A percentile compares a stretch with the other conserved stretches of the same genome.
Conservation (phyloP, 30 jellyfish, hydroid and myxozoan species). For the Turritopsis dohrnii region DNA sequence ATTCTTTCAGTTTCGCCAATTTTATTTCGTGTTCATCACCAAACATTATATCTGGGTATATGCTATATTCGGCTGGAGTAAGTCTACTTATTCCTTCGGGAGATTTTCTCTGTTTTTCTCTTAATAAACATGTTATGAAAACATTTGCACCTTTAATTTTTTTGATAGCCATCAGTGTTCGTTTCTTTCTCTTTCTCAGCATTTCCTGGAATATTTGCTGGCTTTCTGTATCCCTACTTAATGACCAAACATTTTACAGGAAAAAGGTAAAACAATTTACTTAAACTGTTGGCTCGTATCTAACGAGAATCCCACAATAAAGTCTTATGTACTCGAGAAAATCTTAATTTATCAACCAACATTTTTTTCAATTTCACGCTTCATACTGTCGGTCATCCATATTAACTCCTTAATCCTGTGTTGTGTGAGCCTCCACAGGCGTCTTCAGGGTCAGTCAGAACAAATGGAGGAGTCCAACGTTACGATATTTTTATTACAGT, state of each 20-base stretch:
- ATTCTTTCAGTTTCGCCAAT: slow-evolving; percentile 44
- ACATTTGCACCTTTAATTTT: not conserved
- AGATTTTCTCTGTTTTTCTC: not conserved
- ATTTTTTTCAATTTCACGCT: too few relatives aligned
- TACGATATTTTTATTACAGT: not conserved
- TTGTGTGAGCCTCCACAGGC: not conserved
- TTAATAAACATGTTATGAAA: not conserved
- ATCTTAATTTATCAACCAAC: too few relatives aligned
- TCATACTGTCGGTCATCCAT: too few relatives aligned
- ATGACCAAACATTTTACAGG: too few relatives aligned
- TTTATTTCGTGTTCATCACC: slow-evolving; percentile 43
- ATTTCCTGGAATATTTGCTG: not conserved
- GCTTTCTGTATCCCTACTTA: not conserved
- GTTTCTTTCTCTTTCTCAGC: not conserved
- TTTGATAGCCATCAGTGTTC: not conserved
- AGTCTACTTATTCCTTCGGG: not conserved
- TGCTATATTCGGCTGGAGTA: slow-evolving; percentile 80
- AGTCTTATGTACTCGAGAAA: too few relatives aligned
- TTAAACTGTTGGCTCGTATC: too few relatives aligned
- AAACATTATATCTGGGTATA: slow-evolving; percentile 49
- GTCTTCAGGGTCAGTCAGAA: not conserved
- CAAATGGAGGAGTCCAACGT: not conserved
- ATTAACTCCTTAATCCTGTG: too few relatives aligned
- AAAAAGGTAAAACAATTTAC: too few relatives aligned
- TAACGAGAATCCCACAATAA: too few relatives aligned